phyloP scores from a whole-genome alignment of 2,113 vertebrate genomes.

The Phoxinus phoxinus region DNA sequence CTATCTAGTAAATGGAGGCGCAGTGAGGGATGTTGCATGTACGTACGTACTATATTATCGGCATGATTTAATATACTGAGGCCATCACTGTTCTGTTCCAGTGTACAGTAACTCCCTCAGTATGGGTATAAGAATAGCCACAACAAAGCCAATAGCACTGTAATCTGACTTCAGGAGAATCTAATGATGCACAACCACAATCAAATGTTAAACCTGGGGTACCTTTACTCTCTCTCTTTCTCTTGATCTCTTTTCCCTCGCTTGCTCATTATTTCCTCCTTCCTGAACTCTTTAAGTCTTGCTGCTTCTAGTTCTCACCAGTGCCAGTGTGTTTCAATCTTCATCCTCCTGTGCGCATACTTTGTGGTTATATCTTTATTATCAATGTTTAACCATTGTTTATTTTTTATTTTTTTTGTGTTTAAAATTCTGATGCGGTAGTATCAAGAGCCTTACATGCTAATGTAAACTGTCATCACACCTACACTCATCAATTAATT shows the following conservation, averaged over 20 bases:
- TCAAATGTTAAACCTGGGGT: conserved; percentile 48
- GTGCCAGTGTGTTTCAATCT: not conserved
- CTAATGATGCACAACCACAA: conserved; percentile 54
- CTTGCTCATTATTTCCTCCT: not conserved
- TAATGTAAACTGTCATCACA: conserved; percentile 35
- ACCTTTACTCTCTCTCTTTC: conserved; percentile 26
- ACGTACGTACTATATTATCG: not conserved
- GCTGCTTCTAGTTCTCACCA: not conserved
- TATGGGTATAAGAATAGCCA: conserved; percentile 30
- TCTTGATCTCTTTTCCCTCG: not conserved
- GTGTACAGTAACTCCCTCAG: not conserved
- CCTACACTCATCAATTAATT: not conserved
- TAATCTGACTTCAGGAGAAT: conserved; percentile 10
- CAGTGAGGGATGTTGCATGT: not conserved
- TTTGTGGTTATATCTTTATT: not conserved
- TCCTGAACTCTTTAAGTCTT: not conserved
- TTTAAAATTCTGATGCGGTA: not conserved
- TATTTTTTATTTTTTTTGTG: not conserved
- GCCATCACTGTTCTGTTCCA: not conserved
- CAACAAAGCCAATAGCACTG: not conserved
- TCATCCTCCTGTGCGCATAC: not conserved
- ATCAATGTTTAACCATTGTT: not conserved
- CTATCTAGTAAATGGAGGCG: not conserved
- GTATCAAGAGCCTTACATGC: not conserved
- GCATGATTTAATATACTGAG: not conserved